Evolutionary conservation across 2,888 invertebrate species (phyloP).

Genomic region (Nephrotoma appendiculata): DNA sequence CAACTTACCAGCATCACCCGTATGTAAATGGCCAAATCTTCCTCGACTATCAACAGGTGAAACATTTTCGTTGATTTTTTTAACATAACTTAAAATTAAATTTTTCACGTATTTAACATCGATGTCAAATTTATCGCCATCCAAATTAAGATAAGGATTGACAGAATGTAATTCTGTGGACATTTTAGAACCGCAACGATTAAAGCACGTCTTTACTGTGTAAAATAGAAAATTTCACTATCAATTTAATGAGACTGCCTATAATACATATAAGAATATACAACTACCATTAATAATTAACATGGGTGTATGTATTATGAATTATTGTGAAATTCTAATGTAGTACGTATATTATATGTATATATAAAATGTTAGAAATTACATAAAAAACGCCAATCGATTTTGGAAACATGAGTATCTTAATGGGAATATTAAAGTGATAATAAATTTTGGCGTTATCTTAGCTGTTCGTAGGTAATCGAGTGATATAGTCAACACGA

Average conservation of each 20-base stretch:
- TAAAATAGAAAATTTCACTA: not conserved
- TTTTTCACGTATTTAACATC: not conserved
- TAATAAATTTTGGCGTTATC: no score
- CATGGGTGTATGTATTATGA: not conserved
- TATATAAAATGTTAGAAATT: no score
- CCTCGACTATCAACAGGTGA: not conserved
- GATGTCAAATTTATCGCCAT: not conserved
- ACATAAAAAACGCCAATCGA: no score
- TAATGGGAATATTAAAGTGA: no score
- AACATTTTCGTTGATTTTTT: not conserved
- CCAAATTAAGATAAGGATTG: not conserved
- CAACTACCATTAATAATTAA: not conserved
- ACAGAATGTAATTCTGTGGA: not conserved
- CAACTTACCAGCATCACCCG: slow-evolving; percentile 26
- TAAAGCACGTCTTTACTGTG: not conserved
- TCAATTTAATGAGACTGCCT: not conserved
- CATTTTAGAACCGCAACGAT: not conserved
- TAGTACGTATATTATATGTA: no score
- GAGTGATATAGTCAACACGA: no score
- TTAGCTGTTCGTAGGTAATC: no score
- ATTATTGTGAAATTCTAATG: not conserved
- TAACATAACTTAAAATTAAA: not conserved
- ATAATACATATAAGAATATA: not conserved
- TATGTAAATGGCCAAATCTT: slow-evolving; percentile 27
- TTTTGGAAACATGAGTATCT: no score